phyloP scores from a whole-genome alignment of 2,113 vertebrate genomes.

The Oceanodroma tethys region DNA sequence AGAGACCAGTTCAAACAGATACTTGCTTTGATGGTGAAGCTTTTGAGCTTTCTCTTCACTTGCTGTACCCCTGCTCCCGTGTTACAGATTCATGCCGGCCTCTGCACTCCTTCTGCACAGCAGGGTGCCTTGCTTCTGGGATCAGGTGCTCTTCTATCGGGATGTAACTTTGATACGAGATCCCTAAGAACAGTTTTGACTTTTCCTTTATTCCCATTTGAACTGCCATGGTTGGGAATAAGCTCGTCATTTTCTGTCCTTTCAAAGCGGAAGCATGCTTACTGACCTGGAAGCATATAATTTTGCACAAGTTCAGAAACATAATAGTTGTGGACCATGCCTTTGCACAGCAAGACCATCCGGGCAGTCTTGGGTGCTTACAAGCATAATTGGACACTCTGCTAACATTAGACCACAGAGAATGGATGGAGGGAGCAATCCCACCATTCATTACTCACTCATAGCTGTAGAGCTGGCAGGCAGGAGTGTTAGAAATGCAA shows the following conservation, averaged over 20 bases:
- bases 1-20: neutral
- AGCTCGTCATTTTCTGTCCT: neutral
- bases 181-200: neutral
- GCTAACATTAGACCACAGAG: accelerated
- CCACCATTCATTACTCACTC: neutral
- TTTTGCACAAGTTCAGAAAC: neutral
- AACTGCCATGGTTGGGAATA: accelerated
- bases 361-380: neutral
- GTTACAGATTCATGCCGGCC: too few species aligned
- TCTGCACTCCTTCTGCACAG: neutral
- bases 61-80: neutral
- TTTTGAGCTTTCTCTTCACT: neutral
- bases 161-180: accelerated
- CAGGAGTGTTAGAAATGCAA: neutral
- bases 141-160: accelerated
- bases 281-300: neutral
- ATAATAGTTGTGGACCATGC: accelerated
- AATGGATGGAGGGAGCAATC: neutral
- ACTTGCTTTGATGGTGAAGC: neutral
- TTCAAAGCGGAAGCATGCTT: neutral
- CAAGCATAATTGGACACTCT: neutral
- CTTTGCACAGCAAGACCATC: neutral
- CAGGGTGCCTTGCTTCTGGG: neutral
- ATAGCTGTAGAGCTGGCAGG: neutral
- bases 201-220: neutral